A percentile compares a stretch with the other conserved stretches of the same genome.
phyloP scores from a whole-genome alignment of 2,888 invertebrate species.

The Leptothorax acervorum region DNA sequence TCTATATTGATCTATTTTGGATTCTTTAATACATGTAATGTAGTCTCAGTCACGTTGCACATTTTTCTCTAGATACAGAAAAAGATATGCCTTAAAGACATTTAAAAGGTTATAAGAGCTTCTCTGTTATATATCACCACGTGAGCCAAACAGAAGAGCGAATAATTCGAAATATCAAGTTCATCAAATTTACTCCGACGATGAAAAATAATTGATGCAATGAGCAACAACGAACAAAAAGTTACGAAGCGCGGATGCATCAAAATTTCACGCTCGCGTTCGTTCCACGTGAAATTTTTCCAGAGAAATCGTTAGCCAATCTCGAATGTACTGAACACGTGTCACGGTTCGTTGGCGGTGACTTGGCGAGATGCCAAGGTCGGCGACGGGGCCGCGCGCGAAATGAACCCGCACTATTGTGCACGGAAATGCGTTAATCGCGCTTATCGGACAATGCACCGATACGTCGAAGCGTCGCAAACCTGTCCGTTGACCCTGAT shows the following conservation, averaged over 20 bases:
- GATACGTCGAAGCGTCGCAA: neutral
- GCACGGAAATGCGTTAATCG: constrained; percentile 43
- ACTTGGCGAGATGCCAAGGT: constrained; percentile 32
- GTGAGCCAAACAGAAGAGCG: neutral
- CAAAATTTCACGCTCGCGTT: constrained; percentile 3
- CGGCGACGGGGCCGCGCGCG: neutral
- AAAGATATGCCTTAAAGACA: neutral
- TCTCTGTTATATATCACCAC: too few relatives aligned
- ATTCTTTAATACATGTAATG: neutral
- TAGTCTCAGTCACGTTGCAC: neutral
- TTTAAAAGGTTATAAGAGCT: neutral
- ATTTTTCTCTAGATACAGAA: neutral
- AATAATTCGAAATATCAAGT: neutral
- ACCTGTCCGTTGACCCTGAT: constrained; percentile 11
- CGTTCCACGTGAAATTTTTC: constrained; percentile 13
- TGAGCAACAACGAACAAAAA: neutral
- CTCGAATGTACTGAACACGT: constrained; percentile 21
- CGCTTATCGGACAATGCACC: constrained; percentile 21
- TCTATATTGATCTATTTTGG: neutral
- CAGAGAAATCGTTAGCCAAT: constrained; percentile 7
- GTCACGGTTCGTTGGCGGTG: neutral
- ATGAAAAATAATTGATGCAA: neutral
- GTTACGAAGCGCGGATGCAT: neutral
- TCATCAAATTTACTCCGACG: neutral
- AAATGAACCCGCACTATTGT: constrained; percentile 25